phyloP scores from a whole-genome alignment of 2,797 vertebrate species.

The Sternotherus odoratus region DNA sequence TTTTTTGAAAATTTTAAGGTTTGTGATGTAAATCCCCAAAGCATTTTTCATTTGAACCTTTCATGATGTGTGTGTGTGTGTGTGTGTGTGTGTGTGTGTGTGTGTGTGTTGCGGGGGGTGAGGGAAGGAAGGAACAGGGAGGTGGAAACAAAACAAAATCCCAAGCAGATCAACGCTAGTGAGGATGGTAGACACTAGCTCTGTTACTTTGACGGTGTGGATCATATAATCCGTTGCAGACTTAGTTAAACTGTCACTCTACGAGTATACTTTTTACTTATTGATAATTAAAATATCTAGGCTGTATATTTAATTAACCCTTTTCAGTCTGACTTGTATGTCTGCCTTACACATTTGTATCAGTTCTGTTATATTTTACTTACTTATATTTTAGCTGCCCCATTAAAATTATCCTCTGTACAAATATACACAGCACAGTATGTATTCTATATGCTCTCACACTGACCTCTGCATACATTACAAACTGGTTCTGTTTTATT shows the following conservation, averaged over 20 bases:
- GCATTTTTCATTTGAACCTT: accelerated
- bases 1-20: background rate
- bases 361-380: too few relatives aligned
- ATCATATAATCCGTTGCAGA: background rate
- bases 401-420: background rate
- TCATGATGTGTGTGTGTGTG: background rate
- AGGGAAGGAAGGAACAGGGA: too few relatives aligned
- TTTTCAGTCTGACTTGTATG: background rate
- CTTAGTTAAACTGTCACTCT: background rate
- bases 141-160: background rate
- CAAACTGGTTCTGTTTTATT: conserved; percentile 48
- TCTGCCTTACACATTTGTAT: background rate
- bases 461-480: background rate
- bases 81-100: too few relatives aligned
- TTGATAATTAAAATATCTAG: background rate
- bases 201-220: background rate
- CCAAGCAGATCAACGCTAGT: background rate
- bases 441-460: background rate
- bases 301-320: background rate
- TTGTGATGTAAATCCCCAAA: background rate
- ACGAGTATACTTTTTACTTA: background rate
- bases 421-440: background rate
- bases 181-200: background rate
- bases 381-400: conserved; percentile 1
- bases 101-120: too few relatives aligned